Evolutionary conservation across 2,797 vertebrate genomes (phyloP), one percentile per base, ranked within the genome.

Genomic region (Champsocephalus esox): DNA sequence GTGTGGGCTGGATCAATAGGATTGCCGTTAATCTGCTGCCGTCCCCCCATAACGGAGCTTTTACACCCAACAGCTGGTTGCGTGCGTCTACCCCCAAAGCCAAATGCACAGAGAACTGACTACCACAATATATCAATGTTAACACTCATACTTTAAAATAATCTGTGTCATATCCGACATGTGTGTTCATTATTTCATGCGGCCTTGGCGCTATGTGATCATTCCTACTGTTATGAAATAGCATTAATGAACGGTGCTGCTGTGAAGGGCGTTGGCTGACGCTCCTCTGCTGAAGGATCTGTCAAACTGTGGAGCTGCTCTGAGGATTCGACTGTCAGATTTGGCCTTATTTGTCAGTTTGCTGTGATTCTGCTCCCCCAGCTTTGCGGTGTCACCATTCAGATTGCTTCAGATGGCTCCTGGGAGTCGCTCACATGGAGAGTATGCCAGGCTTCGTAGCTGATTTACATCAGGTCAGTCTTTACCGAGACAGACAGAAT

Each of bases 11-110:
- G 86, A 93, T 89, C 85, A 88, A 84, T 64, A 50, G 90, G 89
- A 94, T 91, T 91, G 86, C 70, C 61, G 77, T 89, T 93, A 93
- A 94, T 94, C 90, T 92, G 87, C 79, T 19, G 67, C 76, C 44
- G 70, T 87, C 79, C 78, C 89, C 81, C 81, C 81, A 79, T 58
- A 79, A 81, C 70, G 12, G 66, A 81, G 77, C 79, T 82, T 86
- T 89, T 67, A 86, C 78, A 81, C 66, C 80, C 38, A 87, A 85
- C 91, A 92, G 86, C 92, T 93, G 91, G 78, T 69, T 83, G 82
- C 7, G 19, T 83, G 82, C 7, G 19, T 69, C 68, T 51, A 41
- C 57, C 66, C 58, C 55, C 63, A 51, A 57, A 43, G 67, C 73
- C 44, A 68, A 57, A 44, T 50, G 63, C 65, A 60, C 2, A 44